phyloP scores from a whole-genome alignment of 2,888 invertebrate genomes.

The Philereme transversata region DNA sequence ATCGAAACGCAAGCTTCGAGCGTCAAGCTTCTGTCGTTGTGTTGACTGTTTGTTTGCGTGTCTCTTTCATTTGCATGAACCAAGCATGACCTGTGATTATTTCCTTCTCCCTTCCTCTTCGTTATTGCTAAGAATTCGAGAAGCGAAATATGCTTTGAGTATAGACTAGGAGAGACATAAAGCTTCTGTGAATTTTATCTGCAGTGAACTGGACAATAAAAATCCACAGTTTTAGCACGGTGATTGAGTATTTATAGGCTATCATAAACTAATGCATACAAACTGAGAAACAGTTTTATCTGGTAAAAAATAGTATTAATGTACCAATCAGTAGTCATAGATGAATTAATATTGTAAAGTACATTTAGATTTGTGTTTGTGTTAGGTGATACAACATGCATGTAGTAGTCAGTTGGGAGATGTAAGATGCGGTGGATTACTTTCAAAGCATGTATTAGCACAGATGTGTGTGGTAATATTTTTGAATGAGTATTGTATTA shows the following conservation, averaged over 20 bases:
- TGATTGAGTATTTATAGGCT: slow-evolving; percentile 25
- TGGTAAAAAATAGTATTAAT: slow-evolving; percentile 48
- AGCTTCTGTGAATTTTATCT: slow-evolving; percentile 14
- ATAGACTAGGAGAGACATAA: slow-evolving; percentile 31
- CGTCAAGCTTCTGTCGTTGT: slow-evolving; percentile 78
- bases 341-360: slow-evolving; percentile 47
- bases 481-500: slow-evolving; percentile 25
- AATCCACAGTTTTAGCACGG: slow-evolving; percentile 17
- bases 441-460: slow-evolving; percentile 51
- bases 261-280: slow-evolving; percentile 47
- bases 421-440: slow-evolving; percentile 37
- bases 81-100: slow-evolving; percentile 76
- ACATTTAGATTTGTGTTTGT: slow-evolving; percentile 67
- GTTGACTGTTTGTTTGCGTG: slow-evolving; percentile 79
- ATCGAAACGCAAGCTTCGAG: slow-evolving; percentile 66
- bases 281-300: slow-evolving; percentile 51
- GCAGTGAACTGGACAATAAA: slow-evolving; percentile 14
- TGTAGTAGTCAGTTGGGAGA: slow-evolving; percentile 59
- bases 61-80: slow-evolving; percentile 81
- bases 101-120: slow-evolving; percentile 64
- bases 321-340: slow-evolving; percentile 60
- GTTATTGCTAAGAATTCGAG: slow-evolving; percentile 58
- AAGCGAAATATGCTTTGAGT: slow-evolving; percentile 52
- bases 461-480: slow-evolving; percentile 19
- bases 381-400: slow-evolving; percentile 69